Evolutionary conservation across 2,888 invertebrate species (phyloP), one percentile per base, ranked within the genome.

Genomic region (Tenthredo distinguenda): DNA sequence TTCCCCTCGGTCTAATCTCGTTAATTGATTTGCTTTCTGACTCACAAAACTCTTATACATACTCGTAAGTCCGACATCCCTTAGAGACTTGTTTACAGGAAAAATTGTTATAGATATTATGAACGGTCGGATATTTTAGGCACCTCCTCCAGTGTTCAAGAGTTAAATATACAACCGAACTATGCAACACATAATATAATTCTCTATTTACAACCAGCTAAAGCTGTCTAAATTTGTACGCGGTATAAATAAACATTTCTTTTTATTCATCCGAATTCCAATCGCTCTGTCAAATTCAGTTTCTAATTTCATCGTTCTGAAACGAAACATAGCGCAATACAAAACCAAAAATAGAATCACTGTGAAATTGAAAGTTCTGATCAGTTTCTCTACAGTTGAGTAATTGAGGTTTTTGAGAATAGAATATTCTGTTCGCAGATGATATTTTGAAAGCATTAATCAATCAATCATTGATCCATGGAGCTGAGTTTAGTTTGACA

Each of bases 211-310:
- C 62, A 62, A 12, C 7, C 26, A 62, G 21, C 26, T 62, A 10
- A 62, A 62, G 62, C 21, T 62, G 26, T 62, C 62, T 62, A 62
- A 62, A 62, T 26, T 62, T 26, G 26, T 26, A 26, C 26, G 0
- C 10, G 21, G 21, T 62, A 62, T 62, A 62, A 62, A 62, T 62
- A 62, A 62, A 62, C 62, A 62, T 55, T n/a, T 55, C n/a, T 55
- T 62, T 62, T 62, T 26, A 62, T 62, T 62, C 26, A 12, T 26
- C 10, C 26, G 62, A 62, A 62, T 62, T 62, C 26, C 62, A 62
- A 21, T 12, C 26, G 26, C 62, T 62, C 10, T 62, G 9, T 26
- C 62, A 26, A 26, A 26, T 21, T 12, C 26, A 26, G 26, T 26
- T 62, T 26, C 26, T 62, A 62, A 62, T 62, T 62, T 62, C 26